Conservation (phyloP, 2,888 invertebrate genomes). For the Cryptops parisi region DNA sequence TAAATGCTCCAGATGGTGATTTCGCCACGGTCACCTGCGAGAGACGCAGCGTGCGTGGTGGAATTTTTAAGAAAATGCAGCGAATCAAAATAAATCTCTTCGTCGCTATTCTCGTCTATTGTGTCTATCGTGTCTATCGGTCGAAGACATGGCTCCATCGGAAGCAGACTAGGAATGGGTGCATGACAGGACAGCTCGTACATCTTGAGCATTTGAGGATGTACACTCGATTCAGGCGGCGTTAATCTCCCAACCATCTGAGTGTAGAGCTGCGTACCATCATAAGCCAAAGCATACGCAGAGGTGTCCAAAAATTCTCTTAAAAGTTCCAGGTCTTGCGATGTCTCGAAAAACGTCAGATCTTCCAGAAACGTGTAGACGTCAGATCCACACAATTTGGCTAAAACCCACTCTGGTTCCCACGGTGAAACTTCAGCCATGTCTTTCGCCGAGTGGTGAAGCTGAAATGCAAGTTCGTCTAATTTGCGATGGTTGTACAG, state of each 20-base stretch:
- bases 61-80: conserved; percentile 48
- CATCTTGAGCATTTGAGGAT: conserved; percentile 18
- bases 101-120: neutral
- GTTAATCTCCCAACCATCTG: conserved; percentile 32
- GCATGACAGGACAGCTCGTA: conserved; percentile 17
- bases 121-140: conserved; percentile 1
- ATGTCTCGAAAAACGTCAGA: conserved; percentile 39
- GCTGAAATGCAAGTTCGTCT: conserved; percentile 67
- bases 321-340: conserved; percentile 40
- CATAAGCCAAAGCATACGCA: conserved; percentile 57
- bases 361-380: conserved; percentile 63
- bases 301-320: conserved; percentile 55
- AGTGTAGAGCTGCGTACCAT: conserved; percentile 67
- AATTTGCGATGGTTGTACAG: conserved; percentile 66
- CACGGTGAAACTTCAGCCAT: conserved; percentile 54
- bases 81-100: conserved; percentile 38
- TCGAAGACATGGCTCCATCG: conserved; percentile 26
- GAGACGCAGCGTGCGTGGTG: conserved; percentile 56
- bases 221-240: conserved; percentile 17
- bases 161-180: conserved; percentile 46
- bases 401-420: conserved; percentile 60
- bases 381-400: conserved; percentile 62
- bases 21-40: conserved; percentile 57
- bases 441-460: conserved; percentile 46
- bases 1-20: conserved; percentile 68